Evolutionary conservation across 2,797 vertebrate species (phyloP).

Genomic region (Onychomys arenicola): DNA sequence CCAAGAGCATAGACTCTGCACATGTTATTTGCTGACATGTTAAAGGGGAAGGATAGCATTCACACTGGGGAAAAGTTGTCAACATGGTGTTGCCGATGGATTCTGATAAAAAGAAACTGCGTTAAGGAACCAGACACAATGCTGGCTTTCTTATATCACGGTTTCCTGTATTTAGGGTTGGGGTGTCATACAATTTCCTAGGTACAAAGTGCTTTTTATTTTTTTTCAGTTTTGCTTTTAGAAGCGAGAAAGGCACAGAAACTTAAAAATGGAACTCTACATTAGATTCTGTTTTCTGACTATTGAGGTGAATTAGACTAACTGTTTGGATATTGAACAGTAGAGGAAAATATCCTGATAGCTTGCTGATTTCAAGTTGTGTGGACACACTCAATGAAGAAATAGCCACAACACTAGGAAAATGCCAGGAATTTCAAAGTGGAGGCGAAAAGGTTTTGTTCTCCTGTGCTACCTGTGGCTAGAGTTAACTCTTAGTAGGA

Average conservation of each 20-base stretch:
- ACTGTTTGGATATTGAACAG: not conserved
- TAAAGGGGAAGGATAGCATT: constrained; percentile 58
- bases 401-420: constrained; percentile 55
- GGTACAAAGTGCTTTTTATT: constrained; percentile 48
- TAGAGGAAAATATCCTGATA: constrained; percentile 1
- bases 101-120: not conserved
- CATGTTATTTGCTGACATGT: not conserved
- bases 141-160: constrained; percentile 52
- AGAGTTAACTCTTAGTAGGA: not conserved
- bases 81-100: constrained; percentile 43
- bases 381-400: not conserved
- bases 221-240: constrained; percentile 55
- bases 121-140: constrained; percentile 34
- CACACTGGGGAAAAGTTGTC: not conserved
- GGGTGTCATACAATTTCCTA: constrained; percentile 50
- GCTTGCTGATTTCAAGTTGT: constrained; percentile 34
- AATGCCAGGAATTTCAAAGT: constrained; percentile 50
- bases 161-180: constrained; percentile 48
- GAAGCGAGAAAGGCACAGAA: constrained; percentile 20
- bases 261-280: constrained; percentile 27
- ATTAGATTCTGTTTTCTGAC: constrained; percentile 50
- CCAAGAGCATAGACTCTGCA: not conserved
- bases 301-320: not conserved
- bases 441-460: constrained; percentile 16
- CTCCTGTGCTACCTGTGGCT: not conserved